Percentiles rank a stretch among this genome's conserved stretches.
These are phyloP conservation scores for Himalopsyche japonica DNA, from an alignment of 2,888 invertebrate species.

Conservation along the genomic window DNA sequence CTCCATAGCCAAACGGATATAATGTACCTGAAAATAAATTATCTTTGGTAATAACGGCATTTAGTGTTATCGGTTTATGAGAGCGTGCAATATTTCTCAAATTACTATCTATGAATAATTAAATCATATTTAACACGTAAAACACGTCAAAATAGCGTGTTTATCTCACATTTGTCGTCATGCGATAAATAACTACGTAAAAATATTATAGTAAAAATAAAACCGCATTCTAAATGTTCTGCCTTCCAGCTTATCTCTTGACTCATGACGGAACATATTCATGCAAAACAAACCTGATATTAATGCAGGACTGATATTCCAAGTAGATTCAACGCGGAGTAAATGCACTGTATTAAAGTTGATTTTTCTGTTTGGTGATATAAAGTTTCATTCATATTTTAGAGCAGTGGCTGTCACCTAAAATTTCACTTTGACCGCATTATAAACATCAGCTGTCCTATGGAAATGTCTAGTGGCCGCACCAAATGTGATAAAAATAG, in stretches of 20 bases:
- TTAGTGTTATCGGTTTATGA: background rate
- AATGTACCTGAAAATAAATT: background rate
- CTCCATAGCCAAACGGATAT: background rate
- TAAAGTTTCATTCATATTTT: too few relatives aligned
- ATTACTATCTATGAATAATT: background rate
- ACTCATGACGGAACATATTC: background rate
- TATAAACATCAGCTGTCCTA: too few relatives aligned
- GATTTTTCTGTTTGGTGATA: too few relatives aligned
- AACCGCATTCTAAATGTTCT: background rate
- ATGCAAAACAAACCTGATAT: background rate
- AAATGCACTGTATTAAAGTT: background rate
- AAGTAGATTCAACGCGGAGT: background rate
- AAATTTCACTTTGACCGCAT: too few relatives aligned
- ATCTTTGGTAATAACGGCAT: background rate
- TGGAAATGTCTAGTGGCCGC: too few relatives aligned
- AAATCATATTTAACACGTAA: background rate
- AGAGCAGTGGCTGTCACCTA: too few relatives aligned
- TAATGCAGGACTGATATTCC: background rate
- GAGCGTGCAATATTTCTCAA: background rate
- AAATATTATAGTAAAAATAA: background rate
- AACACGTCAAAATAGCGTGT: background rate
- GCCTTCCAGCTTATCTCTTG: too few relatives aligned
- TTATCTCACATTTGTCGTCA: background rate
- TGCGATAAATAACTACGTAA: background rate
- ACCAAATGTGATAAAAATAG: too few relatives aligned